A percentile compares a stretch with the other conserved stretches of the same genome.
Evolutionary conservation across 2,797 vertebrate genomes (phyloP).

Genomic region (Spea hammondii): DNA sequence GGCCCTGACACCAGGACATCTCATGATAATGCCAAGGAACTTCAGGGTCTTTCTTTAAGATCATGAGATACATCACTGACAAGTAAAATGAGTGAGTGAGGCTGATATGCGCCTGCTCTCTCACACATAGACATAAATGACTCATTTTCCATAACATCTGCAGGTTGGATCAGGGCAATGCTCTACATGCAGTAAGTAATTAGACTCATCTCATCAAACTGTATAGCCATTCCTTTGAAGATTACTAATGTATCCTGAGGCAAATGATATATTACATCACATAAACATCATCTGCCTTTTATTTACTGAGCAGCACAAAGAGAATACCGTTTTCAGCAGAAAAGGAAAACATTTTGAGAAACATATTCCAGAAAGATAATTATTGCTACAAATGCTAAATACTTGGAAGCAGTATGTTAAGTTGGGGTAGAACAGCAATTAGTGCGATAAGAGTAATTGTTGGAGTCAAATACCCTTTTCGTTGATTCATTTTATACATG

Average conservation of each 20-base stretch:
- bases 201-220: not conserved
- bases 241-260: not conserved
- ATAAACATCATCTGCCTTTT: constrained; percentile 16
- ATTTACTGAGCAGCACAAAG: not conserved
- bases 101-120: too few relatives aligned
- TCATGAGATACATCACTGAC: too few relatives aligned
- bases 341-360: constrained; percentile 17
- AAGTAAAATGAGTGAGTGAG: too few relatives aligned
- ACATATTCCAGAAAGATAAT: not conserved
- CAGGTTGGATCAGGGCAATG: constrained; percentile 5
- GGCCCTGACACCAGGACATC: too few relatives aligned
- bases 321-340: not conserved
- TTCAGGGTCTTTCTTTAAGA: too few relatives aligned
- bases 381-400: too few relatives aligned
- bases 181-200: not conserved
- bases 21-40: too few relatives aligned
- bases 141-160: constrained; percentile 28
- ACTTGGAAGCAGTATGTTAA: too few relatives aligned
- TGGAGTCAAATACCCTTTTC: too few relatives aligned
- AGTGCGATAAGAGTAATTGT: too few relatives aligned
- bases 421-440: too few relatives aligned
- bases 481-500: too few relatives aligned
- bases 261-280: constrained; percentile 13
- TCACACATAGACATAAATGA: not conserved
- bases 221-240: constrained; percentile 21